Conservation (phyloP, 2,888 invertebrate species). For the Taphrorychus bicolor region DNA sequence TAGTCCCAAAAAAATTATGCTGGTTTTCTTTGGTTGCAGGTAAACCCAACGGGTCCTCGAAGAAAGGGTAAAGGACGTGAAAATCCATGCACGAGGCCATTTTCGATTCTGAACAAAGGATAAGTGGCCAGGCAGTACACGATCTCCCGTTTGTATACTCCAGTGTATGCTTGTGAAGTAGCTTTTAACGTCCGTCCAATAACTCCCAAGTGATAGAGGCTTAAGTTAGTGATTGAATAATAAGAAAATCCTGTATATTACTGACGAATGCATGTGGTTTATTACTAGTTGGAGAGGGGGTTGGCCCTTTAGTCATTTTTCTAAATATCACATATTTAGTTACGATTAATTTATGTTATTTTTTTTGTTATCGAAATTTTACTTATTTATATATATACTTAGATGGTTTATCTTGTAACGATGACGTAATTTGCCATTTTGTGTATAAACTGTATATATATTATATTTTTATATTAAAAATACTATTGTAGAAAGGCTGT, state of each 20-base stretch:
- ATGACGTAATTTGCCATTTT: conserved; percentile 47
- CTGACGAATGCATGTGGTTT: conserved; percentile 23
- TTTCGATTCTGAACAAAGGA: background rate
- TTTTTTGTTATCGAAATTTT: conserved; percentile 51
- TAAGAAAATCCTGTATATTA: conserved; percentile 19
- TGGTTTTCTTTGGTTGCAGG: conserved; percentile 52
- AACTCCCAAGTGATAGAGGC: conserved; percentile 34
- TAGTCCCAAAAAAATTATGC: background rate
- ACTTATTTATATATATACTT: conserved; percentile 50
- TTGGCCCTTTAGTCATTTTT: conserved; percentile 34
- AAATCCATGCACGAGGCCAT: background rate
- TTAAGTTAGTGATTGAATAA: conserved; percentile 22
- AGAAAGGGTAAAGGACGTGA: conserved; percentile 47
- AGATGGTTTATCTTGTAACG: conserved; percentile 47
- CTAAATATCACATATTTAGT: conserved; percentile 37
- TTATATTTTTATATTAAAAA: conserved; percentile 33
- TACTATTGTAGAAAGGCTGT: background rate
- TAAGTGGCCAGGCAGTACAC: background rate
- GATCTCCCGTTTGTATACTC: conserved; percentile 30
- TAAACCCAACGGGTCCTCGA: conserved; percentile 52
- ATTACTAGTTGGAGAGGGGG: background rate
- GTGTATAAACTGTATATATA: conserved; percentile 53
- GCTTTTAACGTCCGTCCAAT: conserved; percentile 16
- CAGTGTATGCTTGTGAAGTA: conserved; percentile 8
- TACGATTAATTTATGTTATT: conserved; percentile 53